phyloP scores from a whole-genome alignment of 2,113 vertebrate species.

The Candoia aspera region DNA sequence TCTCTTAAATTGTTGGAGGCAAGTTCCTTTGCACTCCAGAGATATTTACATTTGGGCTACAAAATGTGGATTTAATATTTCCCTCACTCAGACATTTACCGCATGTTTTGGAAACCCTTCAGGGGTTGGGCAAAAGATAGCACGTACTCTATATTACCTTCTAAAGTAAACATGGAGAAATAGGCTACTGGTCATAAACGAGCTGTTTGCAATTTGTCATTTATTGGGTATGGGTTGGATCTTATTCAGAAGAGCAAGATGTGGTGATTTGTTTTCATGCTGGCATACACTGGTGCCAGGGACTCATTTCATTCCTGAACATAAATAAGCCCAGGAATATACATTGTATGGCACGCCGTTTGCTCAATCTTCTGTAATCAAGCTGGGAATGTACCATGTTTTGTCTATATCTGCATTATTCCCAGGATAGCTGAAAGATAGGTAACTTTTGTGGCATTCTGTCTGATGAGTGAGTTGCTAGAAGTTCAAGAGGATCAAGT shows the following conservation, averaged over 20 bases:
- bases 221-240: slow-evolving; percentile 47
- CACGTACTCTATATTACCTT: slow-evolving; percentile 50
- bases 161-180: slow-evolving; percentile 58
- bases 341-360: slow-evolving; percentile 52
- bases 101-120: slow-evolving; percentile 40
- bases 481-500: too few species aligned
- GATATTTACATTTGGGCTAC: neutral
- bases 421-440: neutral
- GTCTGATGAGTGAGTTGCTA: neutral
- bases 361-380: slow-evolving; percentile 55
- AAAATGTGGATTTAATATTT: slow-evolving; percentile 23
- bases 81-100: slow-evolving; percentile 46
- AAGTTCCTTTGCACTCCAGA: neutral
- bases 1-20: neutral
- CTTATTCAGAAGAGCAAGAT: slow-evolving; percentile 57
- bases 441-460: neutral
- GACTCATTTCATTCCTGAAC: slow-evolving; percentile 49
- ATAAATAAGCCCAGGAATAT: slow-evolving; percentile 57
- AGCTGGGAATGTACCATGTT: slow-evolving; percentile 62
- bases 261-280: slow-evolving; percentile 57
- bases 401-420: slow-evolving; percentile 18
- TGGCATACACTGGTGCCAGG: slow-evolving; percentile 53
- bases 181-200: slow-evolving; percentile 58
- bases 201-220: slow-evolving; percentile 67
- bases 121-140: neutral